Evolutionary conservation across 2,888 invertebrate species (phyloP), one percentile per base, ranked within the genome.

Genomic region (Tribolium freemani): DNA sequence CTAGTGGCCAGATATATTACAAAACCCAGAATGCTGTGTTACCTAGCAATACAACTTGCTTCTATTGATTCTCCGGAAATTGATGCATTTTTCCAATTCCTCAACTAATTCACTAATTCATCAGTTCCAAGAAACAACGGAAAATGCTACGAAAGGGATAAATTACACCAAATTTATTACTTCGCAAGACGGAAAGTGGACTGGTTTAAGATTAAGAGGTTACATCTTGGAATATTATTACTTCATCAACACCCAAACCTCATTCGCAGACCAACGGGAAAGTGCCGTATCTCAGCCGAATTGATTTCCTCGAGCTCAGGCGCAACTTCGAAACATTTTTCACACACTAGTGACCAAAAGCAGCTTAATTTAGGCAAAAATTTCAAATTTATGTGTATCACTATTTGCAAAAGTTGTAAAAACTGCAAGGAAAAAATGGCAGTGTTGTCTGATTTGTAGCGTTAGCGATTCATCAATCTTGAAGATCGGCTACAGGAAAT

Each of bases 211-310:
- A 54, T 54, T 26, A 54, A 54, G 48, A 60, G 44, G 60, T 60
- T 26, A 60, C 60, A 60, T 60, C 60, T 60, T 44, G n/a, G 46
- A 26, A 48, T 60, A 48, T 44, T 60, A 48, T 60, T 60, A 48
- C 60, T 60, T 60, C 46, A 11, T 48, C 60, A 26, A 46, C 60
- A 46, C 21, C 21, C 10, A 26, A 44, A 6, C 46, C 46, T 10
- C 11, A 20, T 20, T 13, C 45, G 38, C 44, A 58, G 8, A n/a
- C 48, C 13, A 48, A n/a, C 13, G n/a, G 51, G 20, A 20, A 16
- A 20, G 38, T 38, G 38, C 38, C 38, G 38, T 8, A 38, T 0
- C 5, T 38, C 38, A 9, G 38, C 38, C 38, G 8, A 38, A 38
- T 38, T 38, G 38, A 38, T 38, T 38, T 38, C n/a, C 38, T 38